Percentiles rank a stretch among this genome's conserved stretches.
Conservation (phyloP, 2,888 invertebrate genomes). For the Drosophila percnosoma region DNA sequence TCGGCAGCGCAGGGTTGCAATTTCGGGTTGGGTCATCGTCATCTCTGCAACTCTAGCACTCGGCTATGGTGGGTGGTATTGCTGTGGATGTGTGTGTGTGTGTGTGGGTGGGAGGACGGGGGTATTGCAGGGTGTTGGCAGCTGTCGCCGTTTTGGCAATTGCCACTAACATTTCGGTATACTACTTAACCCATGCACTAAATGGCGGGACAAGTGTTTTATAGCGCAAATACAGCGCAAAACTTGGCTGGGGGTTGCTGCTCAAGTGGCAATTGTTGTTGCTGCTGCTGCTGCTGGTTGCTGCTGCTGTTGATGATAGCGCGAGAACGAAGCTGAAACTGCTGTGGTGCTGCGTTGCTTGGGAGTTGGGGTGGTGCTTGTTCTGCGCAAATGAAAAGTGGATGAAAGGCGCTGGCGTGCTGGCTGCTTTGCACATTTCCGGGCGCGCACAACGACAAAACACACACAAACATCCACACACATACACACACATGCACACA, state of each 20-base stretch:
- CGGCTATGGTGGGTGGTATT: slow-evolving; percentile 11
- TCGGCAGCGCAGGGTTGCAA: slow-evolving; percentile 59
- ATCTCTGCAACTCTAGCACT: slow-evolving; percentile 36
- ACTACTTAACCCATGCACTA: slow-evolving; percentile 80
- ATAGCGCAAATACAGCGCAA: slow-evolving; percentile 38
- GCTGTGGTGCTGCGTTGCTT: slow-evolving; percentile 12
- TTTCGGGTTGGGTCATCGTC: slow-evolving; percentile 57
- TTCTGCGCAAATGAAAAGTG: slow-evolving; percentile 80
- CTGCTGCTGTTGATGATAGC: slow-evolving; percentile 46
- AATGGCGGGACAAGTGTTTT: slow-evolving; percentile 78
- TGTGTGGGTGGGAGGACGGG: background rate
- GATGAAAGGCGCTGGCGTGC: slow-evolving; percentile 72
- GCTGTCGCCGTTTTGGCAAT: slow-evolving; percentile 63
- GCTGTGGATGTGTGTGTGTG: slow-evolving; percentile 3
- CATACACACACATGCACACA: slow-evolving; percentile 10
- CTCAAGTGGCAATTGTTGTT: slow-evolving; percentile 44
- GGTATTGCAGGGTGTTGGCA: slow-evolving; percentile 44
- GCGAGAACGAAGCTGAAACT: slow-evolving; percentile 49
- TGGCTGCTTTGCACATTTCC: slow-evolving; percentile 69
- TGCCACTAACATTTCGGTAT: slow-evolving; percentile 78
- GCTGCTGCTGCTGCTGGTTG: slow-evolving; percentile 23
- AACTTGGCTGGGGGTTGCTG: slow-evolving; percentile 37
- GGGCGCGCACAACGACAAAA: slow-evolving; percentile 44
- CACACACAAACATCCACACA: slow-evolving; percentile 16
- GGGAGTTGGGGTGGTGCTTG: slow-evolving; percentile 28